A percentile compares a stretch with the other conserved stretches of the same genome.
Evolutionary conservation across 2,797 vertebrate genomes (phyloP).

Genomic region (Myripristis jacobus): DNA sequence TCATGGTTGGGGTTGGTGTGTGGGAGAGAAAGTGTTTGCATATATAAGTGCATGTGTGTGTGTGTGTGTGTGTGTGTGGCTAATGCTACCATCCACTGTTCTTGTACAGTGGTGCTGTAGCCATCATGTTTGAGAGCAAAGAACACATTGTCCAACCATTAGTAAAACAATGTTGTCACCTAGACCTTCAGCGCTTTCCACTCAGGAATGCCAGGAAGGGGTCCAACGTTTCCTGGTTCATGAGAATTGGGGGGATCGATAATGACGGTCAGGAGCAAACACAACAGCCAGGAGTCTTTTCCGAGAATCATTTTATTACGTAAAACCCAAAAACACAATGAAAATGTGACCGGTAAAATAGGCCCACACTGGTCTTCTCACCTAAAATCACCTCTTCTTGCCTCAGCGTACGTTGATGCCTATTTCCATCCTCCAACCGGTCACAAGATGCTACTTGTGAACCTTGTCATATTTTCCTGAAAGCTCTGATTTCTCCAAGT

Average conservation of each 20-base stretch:
- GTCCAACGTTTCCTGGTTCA: slow-evolving; percentile 33
- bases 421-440: too few species aligned
- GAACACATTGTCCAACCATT: slow-evolving; percentile 43
- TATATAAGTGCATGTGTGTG: slow-evolving; percentile 31
- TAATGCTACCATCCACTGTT: slow-evolving; percentile 31
- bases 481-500: too few species aligned
- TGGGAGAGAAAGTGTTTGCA: slow-evolving; percentile 16
- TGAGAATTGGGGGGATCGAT: neutral
- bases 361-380: too few species aligned
- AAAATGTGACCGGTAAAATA: too few species aligned
- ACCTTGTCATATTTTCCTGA: too few species aligned
- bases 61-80: slow-evolving; percentile 30
- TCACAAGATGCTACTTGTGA: too few species aligned
- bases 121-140: slow-evolving; percentile 39
- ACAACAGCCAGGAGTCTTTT: neutral
- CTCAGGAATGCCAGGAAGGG: slow-evolving; percentile 19
- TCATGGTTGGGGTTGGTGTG: slow-evolving; percentile 2
- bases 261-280: neutral
- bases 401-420: too few species aligned
- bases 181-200: slow-evolving; percentile 43
- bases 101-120: slow-evolving; percentile 26
- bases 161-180: slow-evolving; percentile 24
- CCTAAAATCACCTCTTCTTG: too few species aligned
- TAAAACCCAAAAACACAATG: neutral
- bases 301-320: neutral